Base-by-base conservation (phyloP, 2,113 vertebrate species). In the Hippocampus zosterae region DNA sequence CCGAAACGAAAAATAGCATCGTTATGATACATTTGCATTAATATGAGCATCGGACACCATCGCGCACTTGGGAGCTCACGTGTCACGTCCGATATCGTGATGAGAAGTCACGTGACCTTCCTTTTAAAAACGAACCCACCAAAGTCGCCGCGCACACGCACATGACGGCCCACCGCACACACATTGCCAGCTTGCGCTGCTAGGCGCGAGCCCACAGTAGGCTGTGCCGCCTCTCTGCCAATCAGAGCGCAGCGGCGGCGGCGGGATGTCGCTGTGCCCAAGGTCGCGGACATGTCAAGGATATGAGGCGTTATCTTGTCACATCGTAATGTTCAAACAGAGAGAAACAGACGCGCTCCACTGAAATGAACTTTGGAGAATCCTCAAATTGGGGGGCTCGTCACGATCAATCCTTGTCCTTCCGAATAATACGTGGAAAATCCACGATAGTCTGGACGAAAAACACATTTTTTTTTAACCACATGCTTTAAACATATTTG, bases 181-280 rank as follows among this genome's bases (percentile, higher is more conserved):
- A 65, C 59, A 50, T 59, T 46, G 55, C 13, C 53, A 71, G 27
- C 10, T 37, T 64, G 53, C 7, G 15, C 48, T 23, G 80, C 74
- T 69, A 12, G 64, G 23, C 5, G n/a, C 64, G 67, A 68, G 21
- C 11, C 40, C 10, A 25, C 42, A 44, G 88, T 48, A 80, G 89
- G 88, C 72, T 41, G 88, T 85, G 80, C 66, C 81, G 1, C 23
- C 0, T 2, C 5, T 19, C 0, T 44, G 65, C 88, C 89, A 89
- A 85, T 85, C 74, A 59, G 68, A 69, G 5, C 33, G 33, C 5
- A 5, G 5, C 40, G 42, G 42, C 42, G 13, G 16, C 65, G 3
- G 41, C 3, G 27, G 69, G 77, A 72, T 82, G 77, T 72, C 29
- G 18, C 66, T 42, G 40, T 59, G 41, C 63, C 69, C 78, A 76